Percentiles rank a stretch among this genome's conserved stretches.
phyloP scores from a whole-genome alignment of 2,888 invertebrate species.

The Harmothoe impar region DNA sequence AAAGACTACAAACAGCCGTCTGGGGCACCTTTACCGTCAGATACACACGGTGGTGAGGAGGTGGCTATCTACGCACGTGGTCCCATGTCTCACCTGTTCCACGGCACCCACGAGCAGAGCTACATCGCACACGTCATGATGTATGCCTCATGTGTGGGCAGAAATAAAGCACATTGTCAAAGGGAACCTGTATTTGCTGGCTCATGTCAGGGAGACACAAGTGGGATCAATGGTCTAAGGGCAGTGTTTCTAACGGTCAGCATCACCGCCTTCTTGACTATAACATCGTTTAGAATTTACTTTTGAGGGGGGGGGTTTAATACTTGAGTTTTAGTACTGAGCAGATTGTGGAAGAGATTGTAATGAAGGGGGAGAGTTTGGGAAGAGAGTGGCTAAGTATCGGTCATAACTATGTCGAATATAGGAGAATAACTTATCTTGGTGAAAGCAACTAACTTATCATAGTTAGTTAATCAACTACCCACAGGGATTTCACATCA shows the following conservation, averaged over 20 bases:
- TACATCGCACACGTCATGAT: conserved; percentile 93
- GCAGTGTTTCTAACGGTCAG: background rate
- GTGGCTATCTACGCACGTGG: conserved; percentile 93
- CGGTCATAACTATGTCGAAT: too few species aligned
- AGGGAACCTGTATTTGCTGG: background rate
- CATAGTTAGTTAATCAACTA: too few species aligned
- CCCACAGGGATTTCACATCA: too few species aligned
- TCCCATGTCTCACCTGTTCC: conserved; percentile 91
- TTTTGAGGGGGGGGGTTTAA: too few species aligned
- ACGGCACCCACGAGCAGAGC: conserved; percentile 94
- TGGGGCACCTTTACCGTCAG: conserved; percentile 69
- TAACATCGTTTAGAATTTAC: too few species aligned
- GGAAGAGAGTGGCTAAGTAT: too few species aligned
- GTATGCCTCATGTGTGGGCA: conserved; percentile 91
- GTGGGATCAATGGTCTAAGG: background rate
- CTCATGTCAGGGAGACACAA: background rate
- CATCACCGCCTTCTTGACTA: too few species aligned
- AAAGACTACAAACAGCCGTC: conserved; percentile 54
- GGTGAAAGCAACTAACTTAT: too few species aligned
- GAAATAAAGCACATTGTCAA: conserved; percentile 70
- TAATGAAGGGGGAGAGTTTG: too few species aligned
- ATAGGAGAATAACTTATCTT: too few species aligned
- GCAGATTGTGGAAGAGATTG: too few species aligned
- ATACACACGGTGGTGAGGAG: conserved; percentile 87
- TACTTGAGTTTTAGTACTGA: too few species aligned